Percentiles rank a stretch among this genome's conserved stretches.
Evolutionary conservation across 2,113 vertebrate species (phyloP).

Genomic region (Vidua macroura): DNA sequence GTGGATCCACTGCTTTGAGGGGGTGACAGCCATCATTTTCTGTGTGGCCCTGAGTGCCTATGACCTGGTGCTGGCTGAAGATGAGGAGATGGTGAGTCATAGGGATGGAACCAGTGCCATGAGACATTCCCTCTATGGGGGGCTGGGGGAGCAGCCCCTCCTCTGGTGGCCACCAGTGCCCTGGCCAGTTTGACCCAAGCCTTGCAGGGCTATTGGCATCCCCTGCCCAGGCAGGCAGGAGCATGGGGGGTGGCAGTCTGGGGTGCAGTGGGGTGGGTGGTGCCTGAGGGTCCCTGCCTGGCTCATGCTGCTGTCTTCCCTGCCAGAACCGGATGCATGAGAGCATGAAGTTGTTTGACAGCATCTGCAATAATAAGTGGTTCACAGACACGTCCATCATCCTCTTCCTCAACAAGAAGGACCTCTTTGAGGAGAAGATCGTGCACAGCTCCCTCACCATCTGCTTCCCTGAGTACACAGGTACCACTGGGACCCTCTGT

Average conservation of each 20-base stretch:
- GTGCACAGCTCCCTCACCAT: conserved; percentile 90
- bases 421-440: conserved; percentile 98
- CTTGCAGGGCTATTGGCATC: not conserved
- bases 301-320: not conserved
- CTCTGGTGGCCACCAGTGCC: not conserved
- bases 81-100: conserved; percentile 94
- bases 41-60: conserved; percentile 96
- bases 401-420: conserved; percentile 99
- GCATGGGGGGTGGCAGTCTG: not conserved
- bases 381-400: conserved; percentile 99
- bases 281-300: not conserved
- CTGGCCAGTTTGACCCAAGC: not conserved
- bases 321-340: conserved; percentile 97
- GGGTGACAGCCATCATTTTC: conserved; percentile 98
- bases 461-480: conserved; percentile 96
- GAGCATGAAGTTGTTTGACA: conserved; percentile 99
- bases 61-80: conserved; percentile 95
- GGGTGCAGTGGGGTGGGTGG: not conserved
- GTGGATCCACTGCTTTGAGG: conserved; percentile 99
- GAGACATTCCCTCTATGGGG: accelerated
- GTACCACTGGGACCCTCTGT: conserved; percentile 53
- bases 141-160: not conserved
- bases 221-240: not conserved
- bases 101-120: accelerated
- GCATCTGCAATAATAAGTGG: conserved; percentile 99